A percentile compares a stretch with the other conserved stretches of the same genome.
Conservation (phyloP, 2,797 vertebrate genomes). For the Synanceia verrucosa region DNA sequence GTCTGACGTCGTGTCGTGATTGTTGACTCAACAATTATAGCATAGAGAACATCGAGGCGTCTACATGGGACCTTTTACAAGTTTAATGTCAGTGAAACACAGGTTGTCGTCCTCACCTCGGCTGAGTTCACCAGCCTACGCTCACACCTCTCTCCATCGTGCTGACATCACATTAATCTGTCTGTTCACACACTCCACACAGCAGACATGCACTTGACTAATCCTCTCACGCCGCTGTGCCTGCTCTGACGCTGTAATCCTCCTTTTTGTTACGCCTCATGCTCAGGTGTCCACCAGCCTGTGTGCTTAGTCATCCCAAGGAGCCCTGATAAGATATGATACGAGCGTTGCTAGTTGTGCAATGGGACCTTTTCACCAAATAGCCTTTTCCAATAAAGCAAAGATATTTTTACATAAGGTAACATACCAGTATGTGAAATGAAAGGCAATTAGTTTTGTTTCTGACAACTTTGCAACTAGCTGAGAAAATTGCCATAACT, state of each 20-base stretch:
- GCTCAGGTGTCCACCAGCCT: conserved; percentile 41
- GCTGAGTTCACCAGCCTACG: neutral
- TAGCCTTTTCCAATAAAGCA: neutral
- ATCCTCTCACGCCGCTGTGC: conserved; percentile 68
- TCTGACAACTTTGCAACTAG: neutral
- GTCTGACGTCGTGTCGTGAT: neutral
- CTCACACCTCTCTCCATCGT: neutral
- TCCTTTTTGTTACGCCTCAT: conserved; percentile 67
- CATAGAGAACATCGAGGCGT: neutral
- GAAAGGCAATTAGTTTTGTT: neutral
- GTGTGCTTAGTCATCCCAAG: conserved; percentile 61
- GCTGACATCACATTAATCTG: conserved; percentile 1
- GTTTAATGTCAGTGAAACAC: too few relatives aligned
- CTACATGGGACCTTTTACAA: neutral
- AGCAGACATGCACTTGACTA: conserved; percentile 54
- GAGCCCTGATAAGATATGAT: conserved; percentile 40
- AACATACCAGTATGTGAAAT: neutral
- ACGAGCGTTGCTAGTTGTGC: conserved; percentile 14
- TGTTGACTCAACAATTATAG: neutral
- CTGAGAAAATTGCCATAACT: too few relatives aligned
- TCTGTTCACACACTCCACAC: neutral
- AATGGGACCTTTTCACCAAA: neutral
- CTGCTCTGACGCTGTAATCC: conserved; percentile 78
- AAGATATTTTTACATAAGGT: too few relatives aligned
- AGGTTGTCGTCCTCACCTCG: neutral